phyloP scores from a whole-genome alignment of 2,113 vertebrate genomes.

The Platysteira castanea region DNA sequence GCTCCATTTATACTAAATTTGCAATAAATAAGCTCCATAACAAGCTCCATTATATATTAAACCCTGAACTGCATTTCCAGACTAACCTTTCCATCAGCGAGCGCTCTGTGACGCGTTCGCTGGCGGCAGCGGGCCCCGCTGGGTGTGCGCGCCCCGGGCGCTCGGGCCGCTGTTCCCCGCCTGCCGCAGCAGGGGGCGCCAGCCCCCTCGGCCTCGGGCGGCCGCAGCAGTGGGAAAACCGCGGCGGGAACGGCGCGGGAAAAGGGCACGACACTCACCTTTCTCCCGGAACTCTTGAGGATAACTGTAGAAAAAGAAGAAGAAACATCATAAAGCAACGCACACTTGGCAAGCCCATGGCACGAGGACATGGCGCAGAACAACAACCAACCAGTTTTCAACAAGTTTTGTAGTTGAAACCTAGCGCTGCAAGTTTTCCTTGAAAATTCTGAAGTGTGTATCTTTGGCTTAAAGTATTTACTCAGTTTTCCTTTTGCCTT shows the following conservation, averaged over 20 bases:
- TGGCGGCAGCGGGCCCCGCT: not conserved
- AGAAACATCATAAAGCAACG: not conserved
- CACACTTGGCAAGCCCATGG: not conserved
- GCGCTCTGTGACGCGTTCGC: accelerated
- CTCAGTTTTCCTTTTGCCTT: not conserved
- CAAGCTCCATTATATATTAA: not conserved
- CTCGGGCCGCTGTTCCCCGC: not conserved
- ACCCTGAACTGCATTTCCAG: not conserved
- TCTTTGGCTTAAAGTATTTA: not conserved
- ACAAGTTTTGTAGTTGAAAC: not conserved
- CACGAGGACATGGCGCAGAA: accelerated
- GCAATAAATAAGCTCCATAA: not conserved
- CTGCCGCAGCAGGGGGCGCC: constrained; percentile 48
- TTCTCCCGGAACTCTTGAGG: constrained; percentile 83
- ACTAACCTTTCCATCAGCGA: not conserved
- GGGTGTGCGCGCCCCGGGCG: not conserved
- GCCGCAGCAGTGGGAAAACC: accelerated
- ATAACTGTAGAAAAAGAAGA: constrained; percentile 71
- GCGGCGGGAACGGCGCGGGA: not conserved
- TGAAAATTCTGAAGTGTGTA: not conserved
- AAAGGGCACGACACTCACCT: constrained; percentile 71
- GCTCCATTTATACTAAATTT: not conserved
- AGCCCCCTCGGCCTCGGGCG: constrained; percentile 50
- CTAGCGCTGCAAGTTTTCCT: not conserved
- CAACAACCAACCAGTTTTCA: accelerated